These are phyloP conservation scores for Hyppa rectilinea DNA, from an alignment of 2,888 invertebrate species.

Conservation along the genomic window DNA sequence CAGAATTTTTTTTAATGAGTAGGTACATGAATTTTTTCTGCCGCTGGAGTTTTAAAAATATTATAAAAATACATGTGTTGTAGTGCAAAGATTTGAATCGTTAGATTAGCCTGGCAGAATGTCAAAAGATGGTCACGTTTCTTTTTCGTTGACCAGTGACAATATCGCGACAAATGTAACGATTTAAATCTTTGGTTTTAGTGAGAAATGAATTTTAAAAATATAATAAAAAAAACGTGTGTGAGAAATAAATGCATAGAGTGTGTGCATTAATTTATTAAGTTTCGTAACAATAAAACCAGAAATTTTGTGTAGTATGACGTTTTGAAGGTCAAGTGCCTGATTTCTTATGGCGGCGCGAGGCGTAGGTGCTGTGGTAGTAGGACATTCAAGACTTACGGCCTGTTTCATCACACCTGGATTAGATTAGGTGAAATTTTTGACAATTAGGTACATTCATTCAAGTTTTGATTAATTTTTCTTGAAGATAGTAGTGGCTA, in stretches of 20 bases:
- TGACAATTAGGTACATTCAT: background rate
- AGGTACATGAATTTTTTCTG: background rate
- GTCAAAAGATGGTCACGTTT: background rate
- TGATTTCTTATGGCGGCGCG: constrained; percentile 48
- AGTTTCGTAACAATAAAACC: constrained; percentile 5
- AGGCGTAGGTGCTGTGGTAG: constrained; percentile 32
- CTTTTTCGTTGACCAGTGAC: background rate
- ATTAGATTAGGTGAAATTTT: background rate
- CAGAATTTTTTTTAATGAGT: background rate
- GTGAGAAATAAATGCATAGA: constrained; percentile 10
- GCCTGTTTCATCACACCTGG: background rate
- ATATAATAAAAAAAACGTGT: no score
- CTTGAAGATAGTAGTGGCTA: background rate
- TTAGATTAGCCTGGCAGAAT: background rate
- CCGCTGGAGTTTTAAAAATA: background rate
- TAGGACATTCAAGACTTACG: background rate
- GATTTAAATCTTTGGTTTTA: background rate
- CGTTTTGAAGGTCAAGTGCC: constrained; percentile 4
- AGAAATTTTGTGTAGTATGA: background rate
- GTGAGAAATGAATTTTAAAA: constrained; percentile 13
- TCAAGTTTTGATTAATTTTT: background rate
- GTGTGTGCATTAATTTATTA: background rate
- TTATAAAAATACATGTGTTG: constrained; percentile 1
- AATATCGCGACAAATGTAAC: background rate
- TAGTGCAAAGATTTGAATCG: constrained; percentile 9